Percentiles rank a stretch among this genome's conserved stretches.
Evolutionary conservation across 1,140 invertebrate species (phyloP).

Genomic region (Drosophila fuyamai): DNA sequence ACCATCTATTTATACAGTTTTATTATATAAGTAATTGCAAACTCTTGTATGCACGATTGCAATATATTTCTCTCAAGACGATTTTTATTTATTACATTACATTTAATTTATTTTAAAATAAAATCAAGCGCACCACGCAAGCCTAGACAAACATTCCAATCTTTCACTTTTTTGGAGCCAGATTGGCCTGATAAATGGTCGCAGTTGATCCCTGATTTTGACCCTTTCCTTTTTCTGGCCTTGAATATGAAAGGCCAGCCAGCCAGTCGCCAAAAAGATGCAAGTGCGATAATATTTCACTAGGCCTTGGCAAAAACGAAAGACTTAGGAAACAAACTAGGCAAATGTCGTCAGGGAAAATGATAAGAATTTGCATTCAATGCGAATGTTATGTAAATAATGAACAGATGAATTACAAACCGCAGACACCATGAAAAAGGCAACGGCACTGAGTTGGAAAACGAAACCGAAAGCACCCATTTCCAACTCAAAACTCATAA

Average conservation of each 20-base stretch:
- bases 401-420: constrained; percentile 24
- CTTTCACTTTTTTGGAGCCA: constrained; percentile 52
- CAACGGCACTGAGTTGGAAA: constrained; percentile 52
- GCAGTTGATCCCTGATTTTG: not conserved
- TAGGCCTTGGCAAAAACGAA: constrained; percentile 37
- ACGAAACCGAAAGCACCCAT: constrained; percentile 37
- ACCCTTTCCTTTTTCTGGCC: constrained; percentile 21
- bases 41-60: not conserved
- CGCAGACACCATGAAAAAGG: constrained; percentile 51
- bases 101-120: not conserved
- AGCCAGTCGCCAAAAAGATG: not conserved
- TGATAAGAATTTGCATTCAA: constrained; percentile 59
- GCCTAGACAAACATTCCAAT: constrained; percentile 5
- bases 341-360: constrained; percentile 13
- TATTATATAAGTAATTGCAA: not conserved
- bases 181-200: constrained; percentile 17
- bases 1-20: too few species aligned
- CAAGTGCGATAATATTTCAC: constrained; percentile 11
- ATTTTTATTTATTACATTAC: not conserved
- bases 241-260: constrained; percentile 7
- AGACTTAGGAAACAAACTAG: constrained; percentile 69
- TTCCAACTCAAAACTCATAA: constrained; percentile 37
- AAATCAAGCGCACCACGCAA: not conserved
- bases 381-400: constrained; percentile 47
- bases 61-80: not conserved